Conservation (phyloP, 2,888 invertebrate species). For the Diaprepes abbreviatus region DNA sequence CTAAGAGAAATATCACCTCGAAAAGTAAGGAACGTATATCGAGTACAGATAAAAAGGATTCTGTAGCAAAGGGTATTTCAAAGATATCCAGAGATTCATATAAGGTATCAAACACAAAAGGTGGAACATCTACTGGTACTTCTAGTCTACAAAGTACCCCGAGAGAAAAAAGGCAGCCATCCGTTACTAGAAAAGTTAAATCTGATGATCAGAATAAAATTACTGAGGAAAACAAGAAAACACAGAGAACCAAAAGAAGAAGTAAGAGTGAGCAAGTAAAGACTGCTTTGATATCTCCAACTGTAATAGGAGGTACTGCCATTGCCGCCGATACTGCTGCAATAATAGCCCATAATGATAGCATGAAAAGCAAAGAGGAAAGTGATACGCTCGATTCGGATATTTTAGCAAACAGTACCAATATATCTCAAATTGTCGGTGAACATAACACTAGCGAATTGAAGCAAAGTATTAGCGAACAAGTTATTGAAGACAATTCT, state of each 20-base stretch:
- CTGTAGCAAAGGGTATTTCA: neutral
- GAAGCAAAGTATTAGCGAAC: neutral
- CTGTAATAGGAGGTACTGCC: conserved; percentile 1
- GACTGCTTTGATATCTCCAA: neutral
- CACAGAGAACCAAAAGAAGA: neutral
- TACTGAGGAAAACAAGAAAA: neutral
- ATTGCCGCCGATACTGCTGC: neutral
- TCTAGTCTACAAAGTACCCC: conserved; percentile 39
- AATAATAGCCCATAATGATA: neutral
- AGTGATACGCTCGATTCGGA: conserved; percentile 13
- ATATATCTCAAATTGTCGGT: neutral
- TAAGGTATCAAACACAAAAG: conserved; percentile 7
- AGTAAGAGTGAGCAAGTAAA: conserved; percentile 2
- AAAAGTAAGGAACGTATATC: conserved; percentile 13
- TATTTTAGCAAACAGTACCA: conserved; percentile 10
- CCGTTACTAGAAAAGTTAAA: conserved; percentile 14
- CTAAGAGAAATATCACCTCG: neutral
- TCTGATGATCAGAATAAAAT: neutral
- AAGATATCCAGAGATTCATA: neutral
- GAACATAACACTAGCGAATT: neutral
- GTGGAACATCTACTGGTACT: conserved; percentile 14
- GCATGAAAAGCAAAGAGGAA: neutral
- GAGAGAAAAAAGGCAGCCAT: conserved; percentile 27
- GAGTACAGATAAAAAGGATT: conserved; percentile 16
- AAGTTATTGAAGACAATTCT: neutral